Conservation (phyloP, 1,140 invertebrate genomes). For the Zophobas atratus region DNA sequence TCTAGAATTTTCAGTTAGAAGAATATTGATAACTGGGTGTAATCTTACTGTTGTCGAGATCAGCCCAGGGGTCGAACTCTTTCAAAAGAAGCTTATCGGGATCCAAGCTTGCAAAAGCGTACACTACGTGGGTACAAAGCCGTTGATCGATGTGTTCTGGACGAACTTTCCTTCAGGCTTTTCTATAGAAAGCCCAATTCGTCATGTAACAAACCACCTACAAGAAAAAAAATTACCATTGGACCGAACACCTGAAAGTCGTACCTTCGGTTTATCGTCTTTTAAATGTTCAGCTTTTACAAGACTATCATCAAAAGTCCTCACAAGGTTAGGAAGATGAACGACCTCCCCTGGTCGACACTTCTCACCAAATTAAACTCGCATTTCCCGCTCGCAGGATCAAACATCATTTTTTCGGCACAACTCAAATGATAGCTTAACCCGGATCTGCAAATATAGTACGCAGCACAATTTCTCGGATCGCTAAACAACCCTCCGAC, state of each 20-base stretch:
- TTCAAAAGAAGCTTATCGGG: conserved; percentile 82
- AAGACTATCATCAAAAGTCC: conserved; percentile 38
- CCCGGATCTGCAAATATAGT: conserved; percentile 78
- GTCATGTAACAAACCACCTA: conserved; percentile 89
- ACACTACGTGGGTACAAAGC: conserved; percentile 91
- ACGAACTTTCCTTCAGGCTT: conserved; percentile 87
- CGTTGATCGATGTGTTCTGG: conserved; percentile 84
- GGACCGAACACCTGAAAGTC: neutral
- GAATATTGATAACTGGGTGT: neutral
- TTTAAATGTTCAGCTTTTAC: conserved; percentile 41
- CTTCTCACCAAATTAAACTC: conserved; percentile 64
- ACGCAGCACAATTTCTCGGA: conserved; percentile 77
- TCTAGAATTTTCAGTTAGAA: conserved; percentile 68
- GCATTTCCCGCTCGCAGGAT: conserved; percentile 71
- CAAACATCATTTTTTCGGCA: conserved; percentile 70
- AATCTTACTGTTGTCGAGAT: conserved; percentile 86
- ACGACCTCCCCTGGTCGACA: conserved; percentile 63
- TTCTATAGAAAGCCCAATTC: conserved; percentile 90
- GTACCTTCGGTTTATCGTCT: conserved; percentile 57
- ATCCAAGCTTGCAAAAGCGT: conserved; percentile 91
- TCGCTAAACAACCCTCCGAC: conserved; percentile 74
- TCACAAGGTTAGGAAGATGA: conserved; percentile 58
- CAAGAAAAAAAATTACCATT: conserved; percentile 40
- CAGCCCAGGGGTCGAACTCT: conserved; percentile 87
- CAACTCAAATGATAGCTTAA: conserved; percentile 73